Evolutionary conservation across 2,888 invertebrate species (phyloP).

Genomic region (Drosophila nr. medialis): DNA sequence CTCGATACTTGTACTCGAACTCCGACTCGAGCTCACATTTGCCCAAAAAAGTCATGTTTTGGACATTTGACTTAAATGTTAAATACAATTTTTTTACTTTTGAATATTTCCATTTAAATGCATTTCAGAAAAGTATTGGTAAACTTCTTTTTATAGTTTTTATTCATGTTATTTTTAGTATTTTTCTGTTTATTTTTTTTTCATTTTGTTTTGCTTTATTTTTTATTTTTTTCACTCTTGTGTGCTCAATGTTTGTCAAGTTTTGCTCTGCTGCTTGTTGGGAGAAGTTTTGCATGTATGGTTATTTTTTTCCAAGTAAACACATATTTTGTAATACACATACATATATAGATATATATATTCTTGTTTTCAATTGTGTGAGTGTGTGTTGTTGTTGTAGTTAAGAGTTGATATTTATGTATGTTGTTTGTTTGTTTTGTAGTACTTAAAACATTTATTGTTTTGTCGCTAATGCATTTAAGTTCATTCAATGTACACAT

Average conservation of each 20-base stretch:
- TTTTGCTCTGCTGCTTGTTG: constrained; percentile 17
- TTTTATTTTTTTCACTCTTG: constrained; percentile 19
- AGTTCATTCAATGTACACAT: constrained; percentile 49
- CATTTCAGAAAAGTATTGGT: constrained; percentile 74
- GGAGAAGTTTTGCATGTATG: constrained; percentile 14
- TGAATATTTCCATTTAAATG: constrained; percentile 74
- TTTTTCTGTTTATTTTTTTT: constrained; percentile 9
- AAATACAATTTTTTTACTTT: constrained; percentile 68
- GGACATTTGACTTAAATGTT: constrained; percentile 66
- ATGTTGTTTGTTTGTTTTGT: constrained; percentile 7
- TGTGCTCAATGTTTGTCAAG: constrained; percentile 19
- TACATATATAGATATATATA: constrained; percentile 3
- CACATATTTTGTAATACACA: constrained; percentile 25
- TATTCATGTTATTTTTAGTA: constrained; percentile 17
- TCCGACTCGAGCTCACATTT: constrained; percentile 17
- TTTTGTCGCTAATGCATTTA: constrained; percentile 48
- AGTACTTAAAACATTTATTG: constrained; percentile 32
- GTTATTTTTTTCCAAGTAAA: constrained; percentile 35
- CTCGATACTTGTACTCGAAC: constrained; percentile 14
- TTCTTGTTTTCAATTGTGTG: constrained; percentile 22
- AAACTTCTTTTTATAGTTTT: constrained; percentile 29
- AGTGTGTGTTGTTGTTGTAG: constrained; percentile 10
- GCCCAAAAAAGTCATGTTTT: constrained; percentile 35
- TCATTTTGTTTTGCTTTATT: constrained; percentile 21
- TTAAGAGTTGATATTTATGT: constrained; percentile 15